Conservation (phyloP, 2,888 invertebrate species). For the Strigamia crassipes region DNA sequence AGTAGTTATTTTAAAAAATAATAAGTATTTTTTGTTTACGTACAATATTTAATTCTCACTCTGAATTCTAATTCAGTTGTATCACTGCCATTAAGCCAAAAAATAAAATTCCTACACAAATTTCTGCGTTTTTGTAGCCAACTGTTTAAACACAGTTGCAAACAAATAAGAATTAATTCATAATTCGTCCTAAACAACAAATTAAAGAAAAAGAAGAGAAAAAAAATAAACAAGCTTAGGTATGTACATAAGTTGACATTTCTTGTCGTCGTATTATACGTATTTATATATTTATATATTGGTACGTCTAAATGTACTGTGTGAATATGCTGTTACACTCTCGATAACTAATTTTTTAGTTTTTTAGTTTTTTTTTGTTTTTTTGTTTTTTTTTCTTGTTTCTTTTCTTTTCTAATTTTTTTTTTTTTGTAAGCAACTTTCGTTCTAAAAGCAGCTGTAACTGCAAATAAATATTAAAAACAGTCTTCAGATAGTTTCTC, state of each 20-base stretch:
- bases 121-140: neutral
- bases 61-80: slow-evolving; percentile 16
- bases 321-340: slow-evolving; percentile 30
- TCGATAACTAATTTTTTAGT: neutral
- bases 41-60: slow-evolving; percentile 29
- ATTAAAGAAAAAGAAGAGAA: neutral
- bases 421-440: slow-evolving; percentile 12
- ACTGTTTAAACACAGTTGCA: slow-evolving; percentile 42
- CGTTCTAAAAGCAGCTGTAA: slow-evolving; percentile 33
- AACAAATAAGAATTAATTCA: neutral
- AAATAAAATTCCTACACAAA: neutral
- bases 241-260: neutral
- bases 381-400: neutral
- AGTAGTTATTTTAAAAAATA: neutral
- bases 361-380: neutral
- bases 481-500: neutral
- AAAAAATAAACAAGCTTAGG: neutral
- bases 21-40: neutral
- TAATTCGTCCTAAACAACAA: neutral
- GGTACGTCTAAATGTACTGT: slow-evolving; percentile 23
- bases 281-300: neutral
- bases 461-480: slow-evolving; percentile 36
- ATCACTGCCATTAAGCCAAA: neutral
- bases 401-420: neutral
- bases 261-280: slow-evolving; percentile 25